Percentiles rank a stretch among this genome's conserved stretches.
Evolutionary conservation across 2,113 vertebrate genomes (phyloP).

Genomic region (Silurus asotus): DNA sequence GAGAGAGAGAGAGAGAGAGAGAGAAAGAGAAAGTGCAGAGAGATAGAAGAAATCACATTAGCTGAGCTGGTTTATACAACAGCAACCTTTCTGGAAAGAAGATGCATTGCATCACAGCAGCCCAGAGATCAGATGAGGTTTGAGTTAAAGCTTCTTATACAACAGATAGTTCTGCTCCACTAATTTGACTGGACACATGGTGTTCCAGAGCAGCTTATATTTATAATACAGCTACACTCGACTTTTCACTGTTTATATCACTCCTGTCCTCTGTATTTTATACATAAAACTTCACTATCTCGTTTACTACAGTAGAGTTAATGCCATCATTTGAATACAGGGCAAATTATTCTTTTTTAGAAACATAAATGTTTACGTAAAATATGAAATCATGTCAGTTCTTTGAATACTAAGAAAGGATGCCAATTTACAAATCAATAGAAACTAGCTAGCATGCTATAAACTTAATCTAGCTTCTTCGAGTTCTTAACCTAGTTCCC

Average conservation of each 20-base stretch:
- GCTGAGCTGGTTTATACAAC: constrained; percentile 21
- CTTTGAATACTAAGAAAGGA: not conserved
- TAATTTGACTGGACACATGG: not conserved
- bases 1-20: not conserved
- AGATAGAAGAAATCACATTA: constrained; percentile 27
- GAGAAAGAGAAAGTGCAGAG: not conserved
- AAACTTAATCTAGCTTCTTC: not conserved
- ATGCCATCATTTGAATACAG: not conserved
- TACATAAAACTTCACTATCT: not conserved
- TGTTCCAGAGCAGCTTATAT: not conserved
- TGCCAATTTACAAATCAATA: not conserved
- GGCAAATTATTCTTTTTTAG: not conserved
- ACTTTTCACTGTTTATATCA: not conserved
- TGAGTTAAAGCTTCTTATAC: not conserved
- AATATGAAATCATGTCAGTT: not conserved
- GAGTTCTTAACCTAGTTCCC: not conserved
- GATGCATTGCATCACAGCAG: not conserved
- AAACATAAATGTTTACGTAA: not conserved
- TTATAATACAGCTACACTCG: not conserved
- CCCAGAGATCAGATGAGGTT: not conserved
- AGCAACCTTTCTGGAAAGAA: not conserved
- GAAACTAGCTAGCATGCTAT: not conserved
- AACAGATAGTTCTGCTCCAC: not conserved
- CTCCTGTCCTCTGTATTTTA: not conserved
- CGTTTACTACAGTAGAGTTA: not conserved